Base-by-base conservation (phyloP, 1,140 invertebrate species). In the Drosophila dunni region DNA sequence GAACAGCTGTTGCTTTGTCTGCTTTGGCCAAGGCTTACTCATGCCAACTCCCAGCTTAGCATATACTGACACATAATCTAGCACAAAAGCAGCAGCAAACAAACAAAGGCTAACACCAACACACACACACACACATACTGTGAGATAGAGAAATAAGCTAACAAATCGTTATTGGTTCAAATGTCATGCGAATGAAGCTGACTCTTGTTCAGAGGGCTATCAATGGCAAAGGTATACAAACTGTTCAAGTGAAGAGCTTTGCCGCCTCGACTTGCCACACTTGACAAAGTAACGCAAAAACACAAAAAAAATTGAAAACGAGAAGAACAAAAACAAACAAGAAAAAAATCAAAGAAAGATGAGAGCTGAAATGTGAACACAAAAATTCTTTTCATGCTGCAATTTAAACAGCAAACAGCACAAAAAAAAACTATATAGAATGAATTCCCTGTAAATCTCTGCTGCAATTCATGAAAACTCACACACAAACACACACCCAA, bases 331-430 rank as follows among this genome's bases (percentile, higher is more conserved):
- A 57, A 71, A 68, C 50, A 13, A 64, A 56, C 46, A 67, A 36
- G 10, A 42, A 54, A n/a, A 76, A 78, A 62, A 72, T 54, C 65
- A 64, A 78, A 72, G 76, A 73, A 78, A 75, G 67, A 78, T 72
- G 84, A 84, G 78, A 75, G 69, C 74, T 83, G 88, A 84, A 88
- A 89, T 89, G 84, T 80, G 70, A 83, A 71, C 53, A 36, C 67
- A 75, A 86, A 84, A 81, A 81, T 84, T 81, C 80, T 68, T 84
- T 88, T 88, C 84, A 88, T 68, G 67, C 67, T 78, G 85, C 84
- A 84, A 88, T 90, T 88, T 88, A 90, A 88, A 89, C 80, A 79
- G 84, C 73, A 88, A 89, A 84, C 70, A 84, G 24, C 45, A 79
- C 7, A 33, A 1, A 56, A 67, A 44, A 69, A 51, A 65, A 46